Percentiles rank a stretch among this genome's conserved stretches.
phyloP scores from a whole-genome alignment of 2,888 invertebrate species.

The Formica aserva region DNA sequence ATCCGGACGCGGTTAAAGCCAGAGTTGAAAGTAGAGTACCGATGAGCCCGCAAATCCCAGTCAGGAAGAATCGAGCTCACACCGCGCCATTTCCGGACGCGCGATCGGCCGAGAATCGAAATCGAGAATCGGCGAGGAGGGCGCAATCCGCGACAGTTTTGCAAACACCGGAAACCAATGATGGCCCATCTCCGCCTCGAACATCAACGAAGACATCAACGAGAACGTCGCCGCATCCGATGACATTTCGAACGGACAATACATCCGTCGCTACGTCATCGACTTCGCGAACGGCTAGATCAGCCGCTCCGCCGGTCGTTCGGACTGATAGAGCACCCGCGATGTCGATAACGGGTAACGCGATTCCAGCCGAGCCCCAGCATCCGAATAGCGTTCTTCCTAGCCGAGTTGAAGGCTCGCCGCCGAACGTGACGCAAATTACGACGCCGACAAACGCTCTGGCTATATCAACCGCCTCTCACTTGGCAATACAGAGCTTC shows the following conservation, averaged over 20 bases:
- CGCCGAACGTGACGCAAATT: constrained; percentile 29
- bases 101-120: constrained; percentile 53
- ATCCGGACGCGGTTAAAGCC: neutral
- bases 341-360: constrained; percentile 15
- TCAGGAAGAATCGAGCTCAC: constrained; percentile 79
- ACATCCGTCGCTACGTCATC: constrained; percentile 20
- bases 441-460: constrained; percentile 67
- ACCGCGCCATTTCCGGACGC: constrained; percentile 74
- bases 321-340: constrained; percentile 60
- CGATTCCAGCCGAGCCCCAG: constrained; percentile 43
- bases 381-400: constrained; percentile 34
- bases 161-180: constrained; percentile 52
- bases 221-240: constrained; percentile 4
- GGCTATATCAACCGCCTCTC: constrained; percentile 78
- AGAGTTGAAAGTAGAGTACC: constrained; percentile 11
- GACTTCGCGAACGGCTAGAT: constrained; percentile 44
- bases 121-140: constrained; percentile 65
- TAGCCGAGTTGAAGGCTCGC: constrained; percentile 59
- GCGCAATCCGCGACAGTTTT: constrained; percentile 66
- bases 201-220: constrained; percentile 22
- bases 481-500: constrained; percentile 82
- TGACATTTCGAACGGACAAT: constrained; percentile 10
- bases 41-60: constrained; percentile 78
- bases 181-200: constrained; percentile 47
- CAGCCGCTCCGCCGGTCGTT: constrained; percentile 24